These are phyloP conservation scores for Elysia chlorotica DNA, from an alignment of 1,140 invertebrate species.

Conservation along the genomic window DNA sequence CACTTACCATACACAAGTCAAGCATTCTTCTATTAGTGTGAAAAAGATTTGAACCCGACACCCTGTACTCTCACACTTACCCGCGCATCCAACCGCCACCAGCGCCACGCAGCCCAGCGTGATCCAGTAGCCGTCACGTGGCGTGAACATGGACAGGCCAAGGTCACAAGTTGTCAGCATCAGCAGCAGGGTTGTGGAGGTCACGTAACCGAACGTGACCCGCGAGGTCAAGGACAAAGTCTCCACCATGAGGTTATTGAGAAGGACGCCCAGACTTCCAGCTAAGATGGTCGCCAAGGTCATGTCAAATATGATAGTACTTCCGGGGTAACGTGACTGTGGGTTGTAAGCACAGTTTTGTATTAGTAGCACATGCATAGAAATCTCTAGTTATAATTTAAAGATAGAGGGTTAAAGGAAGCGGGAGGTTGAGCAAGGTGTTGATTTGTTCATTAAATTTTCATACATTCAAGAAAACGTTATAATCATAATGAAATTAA, in stretches of 20 bases:
- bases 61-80: conserved; percentile 64
- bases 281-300: conserved; percentile 86
- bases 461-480: too few relatives aligned
- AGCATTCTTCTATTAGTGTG: too few relatives aligned
- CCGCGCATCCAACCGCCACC: conserved; percentile 86
- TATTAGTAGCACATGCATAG: too few relatives aligned
- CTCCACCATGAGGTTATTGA: conserved; percentile 85
- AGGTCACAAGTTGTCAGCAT: conserved; percentile 85
- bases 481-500: too few relatives aligned
- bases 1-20: too few relatives aligned
- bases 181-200: conserved; percentile 79
- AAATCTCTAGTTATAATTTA: not conserved
- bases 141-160: conserved; percentile 78
- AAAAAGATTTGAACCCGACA: too few relatives aligned
- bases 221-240: conserved; percentile 80
- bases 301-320: conserved; percentile 89
- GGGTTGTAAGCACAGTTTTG: too few relatives aligned
- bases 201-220: conserved; percentile 84
- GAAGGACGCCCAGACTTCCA: conserved; percentile 82
- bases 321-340: conserved; percentile 81
- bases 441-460: too few relatives aligned
- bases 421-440: too few relatives aligned
- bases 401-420: not conserved
- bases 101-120: conserved; percentile 83
- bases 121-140: conserved; percentile 75